phyloP scores from a whole-genome alignment of 2,888 invertebrate species.

The Digitonthophagus gazella region DNA sequence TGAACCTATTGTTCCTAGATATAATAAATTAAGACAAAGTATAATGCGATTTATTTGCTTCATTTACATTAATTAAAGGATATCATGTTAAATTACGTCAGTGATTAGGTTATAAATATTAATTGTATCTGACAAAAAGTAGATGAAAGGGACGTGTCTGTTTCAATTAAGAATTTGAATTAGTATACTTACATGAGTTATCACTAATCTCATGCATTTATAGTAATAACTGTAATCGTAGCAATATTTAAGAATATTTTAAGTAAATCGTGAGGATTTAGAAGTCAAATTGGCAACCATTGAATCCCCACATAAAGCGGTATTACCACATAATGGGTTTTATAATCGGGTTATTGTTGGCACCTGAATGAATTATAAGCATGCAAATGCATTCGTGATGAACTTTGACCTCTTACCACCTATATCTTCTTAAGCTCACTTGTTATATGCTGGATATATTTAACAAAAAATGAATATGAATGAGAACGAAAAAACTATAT shows the following conservation, averaged over 20 bases:
- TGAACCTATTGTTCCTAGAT: not conserved
- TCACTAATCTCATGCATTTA: no score
- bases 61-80: not conserved
- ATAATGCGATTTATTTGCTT: not conserved
- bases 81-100: not conserved
- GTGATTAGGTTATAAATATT: no score
- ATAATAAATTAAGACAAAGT: no score
- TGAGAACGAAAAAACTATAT: no score
- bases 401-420: not conserved
- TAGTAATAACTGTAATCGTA: no score
- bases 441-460: not conserved
- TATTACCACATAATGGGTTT: not conserved
- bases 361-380: not conserved
- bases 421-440: not conserved
- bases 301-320: not conserved
- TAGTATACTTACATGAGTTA: no score
- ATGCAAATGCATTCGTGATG: not conserved
- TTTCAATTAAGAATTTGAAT: no score
- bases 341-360: not conserved
- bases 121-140: no score
- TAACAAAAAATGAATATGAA: no score
- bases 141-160: no score
- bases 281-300: not conserved
- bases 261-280: not conserved
- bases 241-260: not conserved